Base-by-base conservation (phyloP, 2,797 vertebrate species). In the Dendrocincla fuliginosa region DNA sequence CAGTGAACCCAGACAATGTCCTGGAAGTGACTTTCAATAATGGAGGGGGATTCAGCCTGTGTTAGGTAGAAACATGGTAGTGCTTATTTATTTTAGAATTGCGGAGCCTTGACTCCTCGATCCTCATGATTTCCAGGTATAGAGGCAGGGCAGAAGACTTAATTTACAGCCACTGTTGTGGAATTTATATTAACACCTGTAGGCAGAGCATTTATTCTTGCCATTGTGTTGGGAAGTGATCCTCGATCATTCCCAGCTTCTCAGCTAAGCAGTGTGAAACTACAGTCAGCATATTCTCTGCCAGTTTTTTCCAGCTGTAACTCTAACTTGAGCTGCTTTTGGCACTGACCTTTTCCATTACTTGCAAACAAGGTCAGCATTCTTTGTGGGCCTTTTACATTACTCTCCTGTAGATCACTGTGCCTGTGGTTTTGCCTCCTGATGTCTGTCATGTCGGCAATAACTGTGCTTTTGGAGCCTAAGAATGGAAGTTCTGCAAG, bases 281-380 rank as follows among this genome's bases (percentile, higher is more conserved):
- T 85, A 30, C 57, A 93, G 69, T 65, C 82, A 85, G 91, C 82
- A 79, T 53, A 44, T 88, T 73, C 63, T 39, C 35, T 84, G 78
- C 42, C 82, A 57, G 68, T 4, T 89, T 91, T 70, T 59, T 70
- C 67, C 76, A 90, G 61, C 61, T 91, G 28, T 87, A 94, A 90
- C 69, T 85, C 87, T 65, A 78, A 65, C 73, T 86, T 4, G 5
- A 93, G 84, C 83, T 84, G 73, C 60, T 86, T 91, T 88, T 81
- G 83, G 85, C 79, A 87, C 55, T 78, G 74, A 60, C 82, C 77
- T 94, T 93, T 88, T 84, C 79, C 82, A 88, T 76, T 88, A 49
- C 87, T 69, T 78, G 89, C 73, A 91, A 89, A 94, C 59, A 93
- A 92, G 91, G 89, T 87, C 89, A 90, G 85, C 50, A 42, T 74